phyloP scores from a whole-genome alignment of 2,888 invertebrate species.

The Eupeodes luniger region DNA sequence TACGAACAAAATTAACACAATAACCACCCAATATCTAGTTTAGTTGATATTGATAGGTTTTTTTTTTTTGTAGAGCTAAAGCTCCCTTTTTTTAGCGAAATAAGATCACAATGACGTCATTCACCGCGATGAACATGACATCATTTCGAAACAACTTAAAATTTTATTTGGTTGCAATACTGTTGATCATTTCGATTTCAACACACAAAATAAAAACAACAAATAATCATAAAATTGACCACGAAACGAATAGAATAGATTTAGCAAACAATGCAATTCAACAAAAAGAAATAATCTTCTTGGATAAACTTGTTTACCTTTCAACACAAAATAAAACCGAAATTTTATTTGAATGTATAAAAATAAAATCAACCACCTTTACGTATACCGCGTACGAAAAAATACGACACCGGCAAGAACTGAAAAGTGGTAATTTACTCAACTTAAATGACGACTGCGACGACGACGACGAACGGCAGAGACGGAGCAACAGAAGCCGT shows the following conservation, averaged over 20 bases:
- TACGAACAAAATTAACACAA: slow-evolving; percentile 16
- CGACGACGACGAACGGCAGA: too few species aligned
- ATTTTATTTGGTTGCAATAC: slow-evolving; percentile 13
- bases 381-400: slow-evolving; percentile 6
- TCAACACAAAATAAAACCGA: slow-evolving; percentile 45
- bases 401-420: slow-evolving; percentile 36
- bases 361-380: slow-evolving; percentile 58
- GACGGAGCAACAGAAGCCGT: slow-evolving; percentile 52
- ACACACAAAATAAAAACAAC: slow-evolving; percentile 8
- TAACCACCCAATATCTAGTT: neutral
- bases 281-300: neutral
- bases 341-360: slow-evolving; percentile 2
- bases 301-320: slow-evolving; percentile 69
- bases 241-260: slow-evolving; percentile 29
- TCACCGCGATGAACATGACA: slow-evolving; percentile 53
- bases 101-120: slow-evolving; percentile 70
- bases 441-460: neutral
- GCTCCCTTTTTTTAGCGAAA: slow-evolving; percentile 27
- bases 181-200: slow-evolving; percentile 14
- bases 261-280: slow-evolving; percentile 28
- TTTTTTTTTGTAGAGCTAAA: neutral
- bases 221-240: slow-evolving; percentile 54
- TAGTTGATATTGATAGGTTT: slow-evolving; percentile 28
- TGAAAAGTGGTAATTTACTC: neutral
- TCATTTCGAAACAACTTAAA: slow-evolving; percentile 41